Evolutionary conservation across 2,797 vertebrate genomes (phyloP).

Genomic region (Sciaenops ocellatus): DNA sequence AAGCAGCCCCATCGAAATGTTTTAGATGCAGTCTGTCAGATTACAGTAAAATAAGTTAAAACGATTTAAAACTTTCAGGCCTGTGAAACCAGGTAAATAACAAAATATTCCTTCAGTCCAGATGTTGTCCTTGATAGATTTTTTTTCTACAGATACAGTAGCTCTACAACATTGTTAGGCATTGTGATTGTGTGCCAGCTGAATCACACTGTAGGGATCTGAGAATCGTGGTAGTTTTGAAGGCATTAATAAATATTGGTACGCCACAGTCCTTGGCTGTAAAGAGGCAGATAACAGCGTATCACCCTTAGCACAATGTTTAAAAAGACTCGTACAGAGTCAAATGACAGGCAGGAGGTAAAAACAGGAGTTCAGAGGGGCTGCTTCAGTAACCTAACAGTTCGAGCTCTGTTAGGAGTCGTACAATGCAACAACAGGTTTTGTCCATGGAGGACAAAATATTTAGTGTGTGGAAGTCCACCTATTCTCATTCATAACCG

Average conservation of each 20-base stretch:
- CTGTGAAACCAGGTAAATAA: conserved; percentile 82
- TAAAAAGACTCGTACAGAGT: neutral
- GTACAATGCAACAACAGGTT: neutral
- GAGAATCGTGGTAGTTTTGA: conserved; percentile 22
- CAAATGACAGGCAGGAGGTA: neutral
- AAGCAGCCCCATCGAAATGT: conserved; percentile 45
- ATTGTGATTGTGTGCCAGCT: conserved; percentile 13
- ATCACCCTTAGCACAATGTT: neutral
- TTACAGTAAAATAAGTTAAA: conserved; percentile 77
- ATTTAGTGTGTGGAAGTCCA: conserved; percentile 6
- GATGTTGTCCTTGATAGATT: conserved; percentile 8
- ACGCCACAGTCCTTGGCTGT: conserved; percentile 26
- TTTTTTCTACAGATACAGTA: neutral
- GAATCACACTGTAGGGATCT: conserved; percentile 29
- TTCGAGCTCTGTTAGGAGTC: neutral
- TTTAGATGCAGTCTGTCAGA: conserved; percentile 22
- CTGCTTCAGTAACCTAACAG: conserved; percentile 26
- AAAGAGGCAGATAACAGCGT: conserved; percentile 15
- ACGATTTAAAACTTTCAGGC: conserved; percentile 38
- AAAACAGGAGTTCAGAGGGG: conserved; percentile 29
- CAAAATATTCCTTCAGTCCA: conserved; percentile 25
- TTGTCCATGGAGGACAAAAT: neutral
- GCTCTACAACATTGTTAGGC: neutral
- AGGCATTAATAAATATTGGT: conserved; percentile 28
- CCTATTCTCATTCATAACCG: neutral